Evolutionary conservation across 2,797 vertebrate genomes (phyloP).

Genomic region (Cyprinella venusta): DNA sequence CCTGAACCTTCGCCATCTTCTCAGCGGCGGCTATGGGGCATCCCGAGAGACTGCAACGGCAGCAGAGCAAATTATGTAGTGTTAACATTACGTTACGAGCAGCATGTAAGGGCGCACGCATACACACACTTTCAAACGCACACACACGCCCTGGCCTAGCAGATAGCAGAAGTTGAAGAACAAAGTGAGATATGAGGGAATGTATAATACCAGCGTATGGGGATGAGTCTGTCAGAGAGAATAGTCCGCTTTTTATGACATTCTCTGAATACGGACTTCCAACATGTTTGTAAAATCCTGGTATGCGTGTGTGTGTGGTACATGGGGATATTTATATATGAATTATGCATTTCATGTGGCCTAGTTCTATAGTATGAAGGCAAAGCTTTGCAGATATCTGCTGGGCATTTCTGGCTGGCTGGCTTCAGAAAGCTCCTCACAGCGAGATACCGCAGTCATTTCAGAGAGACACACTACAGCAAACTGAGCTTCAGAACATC

Average conservation of each 20-base stretch:
- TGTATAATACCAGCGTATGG: slow-evolving; percentile 47
- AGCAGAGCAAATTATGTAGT: slow-evolving; percentile 65
- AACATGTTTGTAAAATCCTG: slow-evolving; percentile 46
- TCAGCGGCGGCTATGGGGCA: slow-evolving; percentile 97
- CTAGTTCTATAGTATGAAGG: slow-evolving; percentile 63
- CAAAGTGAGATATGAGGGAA: slow-evolving; percentile 62
- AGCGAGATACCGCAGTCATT: slow-evolving; percentile 52
- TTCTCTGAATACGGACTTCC: slow-evolving; percentile 33
- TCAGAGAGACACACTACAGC: slow-evolving; percentile 51
- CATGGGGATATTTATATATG: slow-evolving; percentile 54
- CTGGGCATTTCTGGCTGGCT: slow-evolving; percentile 59
- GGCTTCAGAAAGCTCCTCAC: slow-evolving; percentile 59
- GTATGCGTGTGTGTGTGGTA: slow-evolving; percentile 32
- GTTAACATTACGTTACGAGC: slow-evolving; percentile 14
- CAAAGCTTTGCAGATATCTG: slow-evolving; percentile 55
- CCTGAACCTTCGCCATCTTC: slow-evolving; percentile 97
- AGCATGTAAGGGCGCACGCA: slow-evolving; percentile 16
- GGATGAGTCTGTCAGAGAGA: slow-evolving; percentile 37
- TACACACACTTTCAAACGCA: slow-evolving; percentile 32
- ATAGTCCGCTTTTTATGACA: slow-evolving; percentile 32
- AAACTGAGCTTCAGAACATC: slow-evolving; percentile 55
- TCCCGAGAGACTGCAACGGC: slow-evolving; percentile 90
- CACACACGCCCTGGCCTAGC: slow-evolving; percentile 46
- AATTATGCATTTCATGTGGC: slow-evolving; percentile 65
- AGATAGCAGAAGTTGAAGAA: slow-evolving; percentile 54